Conservation (phyloP, 2,113 vertebrate genomes). For the Apistogramma diplotaenia region DNA sequence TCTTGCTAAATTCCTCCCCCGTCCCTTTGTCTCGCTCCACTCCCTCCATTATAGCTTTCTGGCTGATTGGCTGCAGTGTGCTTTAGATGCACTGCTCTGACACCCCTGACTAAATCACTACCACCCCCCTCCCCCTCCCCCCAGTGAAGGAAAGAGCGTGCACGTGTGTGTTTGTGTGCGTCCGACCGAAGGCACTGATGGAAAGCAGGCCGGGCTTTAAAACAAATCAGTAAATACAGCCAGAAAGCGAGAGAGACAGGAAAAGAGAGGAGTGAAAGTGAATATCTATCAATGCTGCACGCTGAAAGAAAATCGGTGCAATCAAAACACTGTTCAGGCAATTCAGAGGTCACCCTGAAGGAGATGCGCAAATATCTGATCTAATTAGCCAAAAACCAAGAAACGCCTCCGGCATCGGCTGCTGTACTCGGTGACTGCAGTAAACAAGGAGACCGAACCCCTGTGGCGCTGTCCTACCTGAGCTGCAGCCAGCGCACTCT, state of each 20-base stretch:
- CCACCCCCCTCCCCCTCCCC: no score
- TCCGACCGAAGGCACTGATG: slow-evolving; percentile 12
- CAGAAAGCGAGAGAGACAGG: background rate
- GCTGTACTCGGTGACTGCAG: background rate
- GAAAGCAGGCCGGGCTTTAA: slow-evolving; percentile 28
- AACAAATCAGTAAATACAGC: slow-evolving; percentile 41
- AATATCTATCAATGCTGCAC: background rate
- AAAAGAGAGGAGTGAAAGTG: background rate
- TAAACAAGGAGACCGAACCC: background rate
- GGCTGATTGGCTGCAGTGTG: slow-evolving; percentile 36
- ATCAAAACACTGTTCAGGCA: slow-evolving; percentile 23
- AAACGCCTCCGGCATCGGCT: background rate
- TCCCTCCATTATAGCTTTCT: slow-evolving; percentile 27
- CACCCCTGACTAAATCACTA: slow-evolving; percentile 40
- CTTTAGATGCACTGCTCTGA: slow-evolving; percentile 35
- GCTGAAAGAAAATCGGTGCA: background rate
- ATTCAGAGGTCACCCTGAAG: slow-evolving; percentile 25
- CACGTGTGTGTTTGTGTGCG: background rate
- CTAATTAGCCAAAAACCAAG: background rate
- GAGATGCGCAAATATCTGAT: slow-evolving; percentile 8
- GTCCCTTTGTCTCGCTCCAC: background rate
- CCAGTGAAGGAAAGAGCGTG: slow-evolving; percentile 4
- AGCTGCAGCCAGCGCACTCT: slow-evolving; percentile 93
- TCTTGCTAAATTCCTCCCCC: slow-evolving; percentile 8
- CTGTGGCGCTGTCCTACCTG: slow-evolving; percentile 80